phyloP scores from a whole-genome alignment of 2,888 invertebrate species.

The Shargacucullia verbasci region DNA sequence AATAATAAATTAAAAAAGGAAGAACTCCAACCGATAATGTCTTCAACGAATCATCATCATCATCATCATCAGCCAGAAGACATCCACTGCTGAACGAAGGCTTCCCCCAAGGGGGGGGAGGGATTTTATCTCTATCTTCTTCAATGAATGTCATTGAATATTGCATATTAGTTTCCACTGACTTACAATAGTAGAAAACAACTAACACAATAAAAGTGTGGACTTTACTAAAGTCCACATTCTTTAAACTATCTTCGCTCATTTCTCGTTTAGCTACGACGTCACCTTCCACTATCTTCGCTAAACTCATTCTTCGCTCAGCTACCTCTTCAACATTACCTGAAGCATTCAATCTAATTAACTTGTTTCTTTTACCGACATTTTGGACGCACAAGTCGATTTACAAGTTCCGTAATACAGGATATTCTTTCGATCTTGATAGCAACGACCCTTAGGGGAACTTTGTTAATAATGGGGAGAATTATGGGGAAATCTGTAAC shows the following conservation, averaged over 20 bases:
- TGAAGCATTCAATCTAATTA: constrained; percentile 23
- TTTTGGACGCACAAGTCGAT: constrained; percentile 19
- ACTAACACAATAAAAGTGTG: too few relatives aligned
- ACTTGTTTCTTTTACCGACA: constrained; percentile 22
- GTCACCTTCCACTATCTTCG: neutral
- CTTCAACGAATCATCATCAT: too few relatives aligned
- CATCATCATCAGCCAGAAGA: too few relatives aligned
- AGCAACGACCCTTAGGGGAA: constrained; percentile 2
- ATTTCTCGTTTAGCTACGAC: constrained; percentile 4
- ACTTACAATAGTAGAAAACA: too few relatives aligned
- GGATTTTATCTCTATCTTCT: too few relatives aligned
- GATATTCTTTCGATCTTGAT: constrained; percentile 13
- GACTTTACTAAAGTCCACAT: too few relatives aligned
- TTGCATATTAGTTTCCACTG: too few relatives aligned
- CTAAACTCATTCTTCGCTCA: neutral
- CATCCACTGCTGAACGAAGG: too few relatives aligned
- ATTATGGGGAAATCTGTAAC: constrained; percentile 1
- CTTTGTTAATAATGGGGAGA: constrained; percentile 22
- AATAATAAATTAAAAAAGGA: too few relatives aligned
- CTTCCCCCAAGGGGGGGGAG: too few relatives aligned
- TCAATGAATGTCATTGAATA: too few relatives aligned
- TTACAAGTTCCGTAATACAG: constrained; percentile 19
- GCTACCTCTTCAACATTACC: constrained; percentile 5
- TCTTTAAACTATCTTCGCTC: neutral
- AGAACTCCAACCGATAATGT: too few relatives aligned